A percentile compares a stretch with the other conserved stretches of the same genome.
These are phyloP conservation scores for Andricus grossulariae DNA, from an alignment of 1,140 invertebrate species.

Conservation along the genomic window DNA sequence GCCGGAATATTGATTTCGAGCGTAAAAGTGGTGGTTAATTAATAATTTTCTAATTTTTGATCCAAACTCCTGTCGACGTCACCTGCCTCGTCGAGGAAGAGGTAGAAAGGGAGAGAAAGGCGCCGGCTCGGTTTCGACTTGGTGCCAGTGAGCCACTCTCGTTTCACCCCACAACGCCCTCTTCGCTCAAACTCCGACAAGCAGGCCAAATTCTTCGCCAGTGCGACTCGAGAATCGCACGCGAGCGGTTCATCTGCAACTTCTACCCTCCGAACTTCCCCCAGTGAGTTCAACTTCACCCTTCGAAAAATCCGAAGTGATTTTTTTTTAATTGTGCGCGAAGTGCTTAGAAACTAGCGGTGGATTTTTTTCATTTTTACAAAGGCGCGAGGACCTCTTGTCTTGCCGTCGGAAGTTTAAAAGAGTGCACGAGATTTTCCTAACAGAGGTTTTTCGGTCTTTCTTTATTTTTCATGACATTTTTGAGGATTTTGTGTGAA, in stretches of 20 bases:
- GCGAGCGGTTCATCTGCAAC: slow-evolving; percentile 37
- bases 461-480: not conserved
- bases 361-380: not conserved
- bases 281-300: not conserved
- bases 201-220: slow-evolving; percentile 44
- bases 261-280: not conserved
- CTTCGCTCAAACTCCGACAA: slow-evolving; percentile 12
- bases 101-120: slow-evolving; percentile 29
- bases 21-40: no score
- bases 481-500: not conserved
- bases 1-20: no score
- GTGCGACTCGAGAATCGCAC: slow-evolving; percentile 49
- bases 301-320: not conserved
- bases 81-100: slow-evolving; percentile 22
- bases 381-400: not conserved
- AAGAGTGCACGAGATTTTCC: not conserved
- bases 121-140: slow-evolving; percentile 23
- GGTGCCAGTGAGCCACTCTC: not conserved
- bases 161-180: slow-evolving; percentile 10
- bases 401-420: not conserved
- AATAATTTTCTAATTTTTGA: not conserved
- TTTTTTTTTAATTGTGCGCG: not conserved
- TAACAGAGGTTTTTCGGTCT: not conserved
- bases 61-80: slow-evolving; percentile 17
- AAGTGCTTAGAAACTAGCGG: not conserved